Conservation (phyloP, 2,113 vertebrate genomes). For the Syrmaticus mikado region DNA sequence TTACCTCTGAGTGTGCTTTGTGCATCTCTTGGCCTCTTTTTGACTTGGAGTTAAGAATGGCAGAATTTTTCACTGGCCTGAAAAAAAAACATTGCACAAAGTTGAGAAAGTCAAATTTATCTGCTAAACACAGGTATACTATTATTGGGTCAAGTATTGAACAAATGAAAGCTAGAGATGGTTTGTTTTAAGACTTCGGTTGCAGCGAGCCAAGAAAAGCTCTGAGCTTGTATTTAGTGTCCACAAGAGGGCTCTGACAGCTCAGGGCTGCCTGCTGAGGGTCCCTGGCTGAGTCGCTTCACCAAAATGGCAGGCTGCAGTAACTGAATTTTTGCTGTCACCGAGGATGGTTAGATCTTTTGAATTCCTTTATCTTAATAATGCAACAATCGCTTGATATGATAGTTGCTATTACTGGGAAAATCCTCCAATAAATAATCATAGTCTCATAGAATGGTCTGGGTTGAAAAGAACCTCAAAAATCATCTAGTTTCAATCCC, state of each 20-base stretch:
- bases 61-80: not conserved
- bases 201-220: not conserved
- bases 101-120: not conserved
- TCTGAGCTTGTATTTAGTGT: fast-evolving
- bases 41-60: not conserved
- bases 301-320: not conserved
- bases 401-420: too few relatives aligned
- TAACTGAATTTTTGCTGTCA: not conserved
- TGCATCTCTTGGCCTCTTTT: not conserved
- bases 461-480: too few relatives aligned
- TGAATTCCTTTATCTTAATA: not conserved
- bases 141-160: not conserved
- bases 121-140: not conserved
- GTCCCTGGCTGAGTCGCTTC: fast-evolving
- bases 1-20: not conserved
- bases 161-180: too few relatives aligned
- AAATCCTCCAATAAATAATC: too few relatives aligned
- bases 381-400: too few relatives aligned
- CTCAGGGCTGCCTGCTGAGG: fast-evolving
- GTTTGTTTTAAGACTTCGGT: not conserved
- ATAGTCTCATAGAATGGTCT: too few relatives aligned
- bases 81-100: not conserved
- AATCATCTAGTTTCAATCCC: too few relatives aligned
- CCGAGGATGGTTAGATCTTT: not conserved
- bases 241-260: not conserved